Percentiles rank a stretch among this genome's conserved stretches.
Conservation (phyloP, 2,888 invertebrate genomes). For the Gerris lacustris region DNA sequence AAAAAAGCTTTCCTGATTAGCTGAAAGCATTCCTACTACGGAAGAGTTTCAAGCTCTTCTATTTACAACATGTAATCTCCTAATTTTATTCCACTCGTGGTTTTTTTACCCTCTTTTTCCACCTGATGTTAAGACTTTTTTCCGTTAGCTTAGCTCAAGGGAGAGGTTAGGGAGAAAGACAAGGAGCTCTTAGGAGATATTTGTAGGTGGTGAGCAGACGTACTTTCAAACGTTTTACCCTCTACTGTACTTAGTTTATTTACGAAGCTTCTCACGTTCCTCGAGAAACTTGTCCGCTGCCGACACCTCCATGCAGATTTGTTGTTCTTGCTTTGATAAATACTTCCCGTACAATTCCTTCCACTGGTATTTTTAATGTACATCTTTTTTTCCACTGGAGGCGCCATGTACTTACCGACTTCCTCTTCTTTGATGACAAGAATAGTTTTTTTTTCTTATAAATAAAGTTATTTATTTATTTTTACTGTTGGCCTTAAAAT, state of each 20-base stretch:
- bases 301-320: constrained; percentile 1
- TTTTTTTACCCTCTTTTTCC: background rate
- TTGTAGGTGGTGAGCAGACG: background rate
- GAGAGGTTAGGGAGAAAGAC: background rate
- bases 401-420: no score
- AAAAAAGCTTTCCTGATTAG: background rate
- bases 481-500: no score
- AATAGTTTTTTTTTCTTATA: no score
- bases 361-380: no score
- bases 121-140: background rate
- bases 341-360: background rate
- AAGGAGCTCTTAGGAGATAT: background rate
- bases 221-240: background rate
- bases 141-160: background rate
- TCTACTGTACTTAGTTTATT: background rate
- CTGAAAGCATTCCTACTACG: background rate
- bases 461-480: no score
- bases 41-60: background rate
- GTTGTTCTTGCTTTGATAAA: constrained; percentile 1
- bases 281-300: background rate
- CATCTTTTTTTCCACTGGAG: no score
- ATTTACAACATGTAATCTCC: background rate
- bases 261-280: background rate
- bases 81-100: background rate
- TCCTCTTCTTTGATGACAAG: no score